Percentiles rank a stretch among this genome's conserved stretches.
Conservation (phyloP, 2,888 invertebrate genomes). For the Cheilosia variabilis region DNA sequence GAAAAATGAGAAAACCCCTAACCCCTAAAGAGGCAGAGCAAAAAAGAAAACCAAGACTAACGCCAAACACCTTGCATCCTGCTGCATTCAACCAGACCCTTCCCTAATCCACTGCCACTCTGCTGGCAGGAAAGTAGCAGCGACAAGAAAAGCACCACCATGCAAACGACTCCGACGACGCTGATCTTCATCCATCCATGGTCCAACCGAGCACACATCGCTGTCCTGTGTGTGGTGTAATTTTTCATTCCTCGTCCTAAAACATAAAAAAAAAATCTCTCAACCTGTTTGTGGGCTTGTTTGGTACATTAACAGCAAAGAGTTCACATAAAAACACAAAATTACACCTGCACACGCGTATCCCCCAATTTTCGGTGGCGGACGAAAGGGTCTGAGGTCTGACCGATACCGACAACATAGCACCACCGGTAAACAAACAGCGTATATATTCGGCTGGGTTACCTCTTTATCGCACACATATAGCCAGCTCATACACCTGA, state of each 20-base stretch:
- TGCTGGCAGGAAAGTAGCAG: slow-evolving; percentile 48
- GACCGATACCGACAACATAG: slow-evolving; percentile 55
- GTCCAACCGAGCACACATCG: slow-evolving; percentile 2
- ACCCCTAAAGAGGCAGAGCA: slow-evolving; percentile 16
- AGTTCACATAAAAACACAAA: slow-evolving; percentile 51
- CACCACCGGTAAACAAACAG: slow-evolving; percentile 58
- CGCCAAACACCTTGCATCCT: slow-evolving; percentile 75
- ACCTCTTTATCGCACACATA: slow-evolving; percentile 20
- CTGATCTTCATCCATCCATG: slow-evolving; percentile 52
- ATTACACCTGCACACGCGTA: slow-evolving; percentile 74
- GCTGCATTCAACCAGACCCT: slow-evolving; percentile 68
- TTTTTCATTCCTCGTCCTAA: slow-evolving; percentile 57
- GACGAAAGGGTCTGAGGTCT: slow-evolving; percentile 56
- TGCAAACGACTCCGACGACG: slow-evolving; percentile 10
- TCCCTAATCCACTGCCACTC: slow-evolving; percentile 51
- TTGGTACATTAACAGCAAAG: slow-evolving; percentile 24
- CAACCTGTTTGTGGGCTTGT: slow-evolving; percentile 49
- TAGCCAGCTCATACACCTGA: slow-evolving; percentile 50
- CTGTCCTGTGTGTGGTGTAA: slow-evolving; percentile 37
- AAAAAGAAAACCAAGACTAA: slow-evolving; percentile 46
- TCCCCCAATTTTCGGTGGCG: slow-evolving; percentile 63
- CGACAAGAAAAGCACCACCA: slow-evolving; percentile 48
- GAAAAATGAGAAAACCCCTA: slow-evolving; percentile 19
- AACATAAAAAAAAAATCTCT: slow-evolving; percentile 19
- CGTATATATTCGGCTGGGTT: slow-evolving; percentile 7